phyloP scores from a whole-genome alignment of 2,113 vertebrate species.

The Myocastor coypus region DNA sequence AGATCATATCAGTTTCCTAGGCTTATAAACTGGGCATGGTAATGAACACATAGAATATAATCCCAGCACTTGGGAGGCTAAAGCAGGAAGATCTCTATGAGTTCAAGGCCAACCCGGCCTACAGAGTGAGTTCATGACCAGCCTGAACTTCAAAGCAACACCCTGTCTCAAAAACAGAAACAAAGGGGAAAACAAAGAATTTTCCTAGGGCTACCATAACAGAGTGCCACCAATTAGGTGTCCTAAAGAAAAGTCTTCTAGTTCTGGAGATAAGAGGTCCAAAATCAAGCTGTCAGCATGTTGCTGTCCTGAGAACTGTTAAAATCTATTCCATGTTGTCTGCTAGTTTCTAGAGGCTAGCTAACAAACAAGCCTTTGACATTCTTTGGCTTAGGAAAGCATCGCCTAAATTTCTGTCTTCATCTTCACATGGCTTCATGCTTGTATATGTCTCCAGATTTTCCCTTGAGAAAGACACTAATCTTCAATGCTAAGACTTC shows the following conservation, averaged over 20 bases:
- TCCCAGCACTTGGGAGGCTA: too few relatives aligned
- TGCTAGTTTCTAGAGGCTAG: background rate
- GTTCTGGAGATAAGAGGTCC: background rate
- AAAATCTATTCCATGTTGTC: background rate
- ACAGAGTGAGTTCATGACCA: too few relatives aligned
- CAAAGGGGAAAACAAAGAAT: too few relatives aligned
- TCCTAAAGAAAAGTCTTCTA: background rate
- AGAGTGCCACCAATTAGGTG: background rate
- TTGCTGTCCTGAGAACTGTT: background rate
- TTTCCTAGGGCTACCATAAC: background rate
- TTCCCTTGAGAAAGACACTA: background rate
- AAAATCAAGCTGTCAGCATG: background rate
- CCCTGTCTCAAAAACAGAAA: too few relatives aligned
- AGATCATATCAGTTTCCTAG: conserved; percentile 24
- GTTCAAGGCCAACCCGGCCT: too few relatives aligned
- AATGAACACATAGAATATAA: too few relatives aligned
- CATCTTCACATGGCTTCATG: background rate
- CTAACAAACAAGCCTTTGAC: background rate
- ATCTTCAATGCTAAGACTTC: background rate
- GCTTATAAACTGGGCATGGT: background rate
- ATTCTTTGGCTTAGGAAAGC: background rate
- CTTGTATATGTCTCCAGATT: background rate
- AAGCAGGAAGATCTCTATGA: too few relatives aligned
- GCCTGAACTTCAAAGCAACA: too few relatives aligned
- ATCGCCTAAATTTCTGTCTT: background rate